These are phyloP conservation scores for Amiota minor DNA, from an alignment of 2,888 invertebrate genomes.

Conservation along the genomic window DNA sequence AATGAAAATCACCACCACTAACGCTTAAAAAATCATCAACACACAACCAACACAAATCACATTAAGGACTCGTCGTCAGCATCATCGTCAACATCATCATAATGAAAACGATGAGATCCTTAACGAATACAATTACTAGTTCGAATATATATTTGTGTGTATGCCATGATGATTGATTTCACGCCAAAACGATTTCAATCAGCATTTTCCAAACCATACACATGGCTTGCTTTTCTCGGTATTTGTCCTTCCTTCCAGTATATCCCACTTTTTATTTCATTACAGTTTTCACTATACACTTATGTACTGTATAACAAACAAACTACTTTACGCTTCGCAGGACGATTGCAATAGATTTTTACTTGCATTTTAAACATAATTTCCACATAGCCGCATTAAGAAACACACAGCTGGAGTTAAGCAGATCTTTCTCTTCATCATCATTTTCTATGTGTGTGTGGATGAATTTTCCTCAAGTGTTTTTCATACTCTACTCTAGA, in stretches of 20 bases:
- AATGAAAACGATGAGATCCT: conserved; percentile 67
- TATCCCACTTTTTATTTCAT: conserved; percentile 14
- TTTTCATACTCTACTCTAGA: conserved; percentile 42
- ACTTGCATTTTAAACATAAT: conserved; percentile 29
- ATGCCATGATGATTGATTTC: conserved; percentile 66
- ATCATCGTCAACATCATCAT: conserved; percentile 23
- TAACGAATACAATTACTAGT: conserved; percentile 47
- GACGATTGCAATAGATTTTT: conserved; percentile 18
- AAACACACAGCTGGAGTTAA: conserved; percentile 25
- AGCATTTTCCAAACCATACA: conserved; percentile 52
- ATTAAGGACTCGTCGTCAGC: conserved; percentile 60
- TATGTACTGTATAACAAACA: not conserved
- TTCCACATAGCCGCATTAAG: conserved; percentile 14
- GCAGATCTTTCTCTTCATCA: conserved; percentile 10
- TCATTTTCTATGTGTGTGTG: conserved; percentile 10
- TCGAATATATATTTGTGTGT: conserved; percentile 29
- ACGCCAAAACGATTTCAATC: conserved; percentile 70
- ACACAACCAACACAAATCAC: conserved; percentile 60
- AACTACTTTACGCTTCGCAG: not conserved
- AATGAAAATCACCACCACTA: conserved; percentile 10
- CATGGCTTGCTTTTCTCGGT: conserved; percentile 38
- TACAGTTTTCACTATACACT: not conserved
- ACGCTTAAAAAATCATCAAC: conserved; percentile 42
- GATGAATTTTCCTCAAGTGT: conserved; percentile 27
- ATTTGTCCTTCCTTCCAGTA: not conserved